phyloP scores from a whole-genome alignment of 2,888 invertebrate genomes.

The Arctia plantaginis region DNA sequence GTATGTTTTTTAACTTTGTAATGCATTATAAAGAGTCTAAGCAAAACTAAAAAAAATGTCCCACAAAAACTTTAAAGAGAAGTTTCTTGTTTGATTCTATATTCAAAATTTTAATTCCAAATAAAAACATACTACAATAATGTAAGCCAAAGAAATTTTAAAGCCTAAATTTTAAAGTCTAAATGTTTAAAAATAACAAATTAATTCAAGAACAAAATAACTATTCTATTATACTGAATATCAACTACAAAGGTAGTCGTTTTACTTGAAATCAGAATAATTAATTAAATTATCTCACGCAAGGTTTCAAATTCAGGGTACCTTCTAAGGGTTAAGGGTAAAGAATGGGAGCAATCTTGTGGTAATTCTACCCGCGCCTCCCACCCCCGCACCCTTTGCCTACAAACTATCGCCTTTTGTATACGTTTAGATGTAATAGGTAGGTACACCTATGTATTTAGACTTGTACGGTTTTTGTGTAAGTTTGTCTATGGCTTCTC shows the following conservation, averaged over 20 bases:
- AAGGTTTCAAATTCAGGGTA: constrained; percentile 55
- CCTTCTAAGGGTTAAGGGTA: constrained; percentile 63
- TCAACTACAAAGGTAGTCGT: constrained; percentile 19
- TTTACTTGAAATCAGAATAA: constrained; percentile 52
- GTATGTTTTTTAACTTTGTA: too few species aligned
- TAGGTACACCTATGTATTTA: constrained; percentile 12
- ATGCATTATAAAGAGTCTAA: too few species aligned
- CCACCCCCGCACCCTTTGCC: constrained; percentile 39
- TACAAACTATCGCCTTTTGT: constrained; percentile 60
- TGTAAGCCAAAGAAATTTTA: background rate
- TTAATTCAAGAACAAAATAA: constrained; percentile 1
- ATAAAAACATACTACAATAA: too few species aligned
- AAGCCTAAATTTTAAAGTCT: too few species aligned
- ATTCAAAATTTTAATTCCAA: background rate
- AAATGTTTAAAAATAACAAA: background rate
- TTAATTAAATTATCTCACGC: constrained; percentile 66
- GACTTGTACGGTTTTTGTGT: constrained; percentile 2
- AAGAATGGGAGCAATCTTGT: constrained; percentile 81
- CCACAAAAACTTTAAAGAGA: too few species aligned
- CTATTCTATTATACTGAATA: constrained; percentile 13
- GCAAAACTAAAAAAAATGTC: too few species aligned
- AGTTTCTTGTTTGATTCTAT: too few species aligned
- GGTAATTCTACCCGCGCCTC: constrained; percentile 69
- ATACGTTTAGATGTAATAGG: constrained; percentile 17
- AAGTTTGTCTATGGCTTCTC: background rate